A percentile compares a stretch with the other conserved stretches of the same genome.
These are phyloP conservation scores for Callyntrura guangdongensis DNA, from an alignment of 2,888 invertebrate species.

Conservation along the genomic window DNA sequence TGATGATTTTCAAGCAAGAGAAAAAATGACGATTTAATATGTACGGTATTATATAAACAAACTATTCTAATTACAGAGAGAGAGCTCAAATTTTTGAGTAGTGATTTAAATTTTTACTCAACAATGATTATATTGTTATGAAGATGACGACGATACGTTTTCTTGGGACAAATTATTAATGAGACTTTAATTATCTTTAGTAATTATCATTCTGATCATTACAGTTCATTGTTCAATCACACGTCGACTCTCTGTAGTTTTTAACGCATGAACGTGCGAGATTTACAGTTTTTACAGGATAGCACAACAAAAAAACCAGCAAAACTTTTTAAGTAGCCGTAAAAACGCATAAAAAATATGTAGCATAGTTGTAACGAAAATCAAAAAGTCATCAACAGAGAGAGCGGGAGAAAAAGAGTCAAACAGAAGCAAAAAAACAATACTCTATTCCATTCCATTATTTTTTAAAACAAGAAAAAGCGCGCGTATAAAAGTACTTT, in stretches of 20 bases:
- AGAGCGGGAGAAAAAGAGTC: neutral
- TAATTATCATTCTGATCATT: conserved; percentile 10
- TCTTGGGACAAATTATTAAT: conserved; percentile 2
- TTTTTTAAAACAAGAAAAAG: neutral
- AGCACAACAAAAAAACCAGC: conserved; percentile 2
- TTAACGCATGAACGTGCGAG: conserved; percentile 26
- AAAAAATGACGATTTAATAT: neutral
- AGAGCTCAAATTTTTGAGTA: conserved; percentile 61
- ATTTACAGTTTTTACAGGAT: neutral
- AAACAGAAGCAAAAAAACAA: conserved; percentile 37
- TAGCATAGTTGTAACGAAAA: too few species aligned
- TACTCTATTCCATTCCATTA: conserved; percentile 38
- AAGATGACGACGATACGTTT: too few species aligned
- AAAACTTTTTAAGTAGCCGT: conserved; percentile 10
- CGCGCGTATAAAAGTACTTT: too few species aligned
- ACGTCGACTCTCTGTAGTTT: too few species aligned
- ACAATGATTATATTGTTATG: too few species aligned
- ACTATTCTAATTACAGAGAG: too few species aligned
- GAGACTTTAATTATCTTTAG: conserved; percentile 36
- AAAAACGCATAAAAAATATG: too few species aligned
- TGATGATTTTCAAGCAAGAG: neutral
- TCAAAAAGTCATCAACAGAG: too few species aligned
- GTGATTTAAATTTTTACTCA: conserved; percentile 54
- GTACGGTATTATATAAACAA: conserved; percentile 1
- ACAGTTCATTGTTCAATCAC: too few species aligned